Evolutionary conservation across 1,140 invertebrate species (phyloP).

Genomic region (Hestina assimilis): DNA sequence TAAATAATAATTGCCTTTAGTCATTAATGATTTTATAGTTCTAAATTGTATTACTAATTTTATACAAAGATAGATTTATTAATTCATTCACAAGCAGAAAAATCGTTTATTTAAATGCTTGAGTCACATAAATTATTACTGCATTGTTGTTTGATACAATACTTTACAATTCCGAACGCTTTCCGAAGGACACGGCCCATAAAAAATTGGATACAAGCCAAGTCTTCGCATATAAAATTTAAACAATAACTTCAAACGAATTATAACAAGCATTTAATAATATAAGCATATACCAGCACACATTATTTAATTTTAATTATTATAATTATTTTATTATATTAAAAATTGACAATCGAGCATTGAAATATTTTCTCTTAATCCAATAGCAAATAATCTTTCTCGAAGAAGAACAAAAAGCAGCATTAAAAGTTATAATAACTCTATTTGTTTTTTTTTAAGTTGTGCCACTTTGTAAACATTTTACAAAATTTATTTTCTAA

Average conservation of each 20-base stretch:
- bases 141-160: slow-evolving; percentile 29
- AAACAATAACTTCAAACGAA: slow-evolving; percentile 35
- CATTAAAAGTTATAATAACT: no score
- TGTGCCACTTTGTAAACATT: no score
- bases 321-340: not conserved
- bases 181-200: slow-evolving; percentile 35
- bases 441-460: no score
- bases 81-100: slow-evolving; percentile 13
- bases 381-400: no score
- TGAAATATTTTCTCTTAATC: no score
- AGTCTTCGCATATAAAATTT: slow-evolving; percentile 41
- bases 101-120: slow-evolving; percentile 10
- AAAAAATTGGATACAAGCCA: slow-evolving; percentile 49
- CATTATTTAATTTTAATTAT: not conserved
- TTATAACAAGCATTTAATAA: slow-evolving; percentile 35
- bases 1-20: no score
- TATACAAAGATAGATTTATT: not conserved
- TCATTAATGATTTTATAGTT: no score
- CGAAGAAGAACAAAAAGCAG: no score
- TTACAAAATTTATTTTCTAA: no score
- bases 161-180: slow-evolving; percentile 34
- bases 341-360: no score
- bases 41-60: no score
- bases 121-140: slow-evolving; percentile 16
- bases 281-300: slow-evolving; percentile 8